Conservation (phyloP, 2,797 vertebrate species). For the Notamacropus eugenii region DNA sequence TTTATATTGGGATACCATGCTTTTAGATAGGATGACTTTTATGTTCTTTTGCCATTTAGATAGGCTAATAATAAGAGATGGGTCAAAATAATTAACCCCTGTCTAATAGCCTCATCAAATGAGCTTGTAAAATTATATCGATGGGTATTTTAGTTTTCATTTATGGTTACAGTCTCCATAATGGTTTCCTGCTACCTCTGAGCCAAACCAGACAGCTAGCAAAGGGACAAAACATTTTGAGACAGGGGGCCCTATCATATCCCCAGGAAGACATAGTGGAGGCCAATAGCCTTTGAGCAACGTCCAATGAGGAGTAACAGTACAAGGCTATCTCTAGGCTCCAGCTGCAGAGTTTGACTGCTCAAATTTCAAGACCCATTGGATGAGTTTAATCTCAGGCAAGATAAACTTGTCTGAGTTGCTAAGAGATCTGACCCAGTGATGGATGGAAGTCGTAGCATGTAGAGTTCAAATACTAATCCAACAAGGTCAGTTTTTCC, state of each 20-base stretch:
- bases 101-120: background rate
- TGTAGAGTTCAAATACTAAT: constrained; percentile 5
- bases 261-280: background rate
- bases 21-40: background rate
- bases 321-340: background rate
- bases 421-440: constrained; percentile 10
- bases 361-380: background rate
- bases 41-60: background rate
- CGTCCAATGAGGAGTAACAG: background rate
- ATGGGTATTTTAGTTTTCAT: constrained; percentile 24
- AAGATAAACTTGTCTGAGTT: constrained; percentile 28
- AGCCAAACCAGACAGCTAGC: background rate
- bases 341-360: background rate
- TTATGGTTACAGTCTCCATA: constrained; percentile 29
- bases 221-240: background rate
- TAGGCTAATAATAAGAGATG: background rate
- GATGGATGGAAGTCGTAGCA: constrained; percentile 12
- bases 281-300: background rate
- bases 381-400: constrained; percentile 12
- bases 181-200: background rate
- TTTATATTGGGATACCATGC: background rate
- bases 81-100: background rate
- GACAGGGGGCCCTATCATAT: background rate
- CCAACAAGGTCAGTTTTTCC: background rate
- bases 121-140: background rate